Percentiles rank a stretch among this genome's conserved stretches.
Conservation (phyloP, 1,140 invertebrate species). For the Dryas iulia region DNA sequence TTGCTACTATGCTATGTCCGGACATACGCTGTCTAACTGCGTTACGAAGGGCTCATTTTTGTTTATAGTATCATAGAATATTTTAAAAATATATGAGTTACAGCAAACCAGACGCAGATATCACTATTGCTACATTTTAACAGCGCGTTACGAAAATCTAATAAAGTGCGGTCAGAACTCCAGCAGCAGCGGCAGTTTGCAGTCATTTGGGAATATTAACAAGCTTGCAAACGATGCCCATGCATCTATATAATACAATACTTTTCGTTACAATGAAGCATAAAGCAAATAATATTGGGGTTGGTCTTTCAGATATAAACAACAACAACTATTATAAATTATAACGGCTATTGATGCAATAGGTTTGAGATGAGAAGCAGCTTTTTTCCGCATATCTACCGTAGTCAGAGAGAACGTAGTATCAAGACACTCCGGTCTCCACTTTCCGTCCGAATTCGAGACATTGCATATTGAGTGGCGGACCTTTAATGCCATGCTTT, state of each 20-base stretch:
- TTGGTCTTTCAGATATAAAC: background rate
- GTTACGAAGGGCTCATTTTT: no score
- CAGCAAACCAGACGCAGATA: background rate
- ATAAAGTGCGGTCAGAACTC: background rate
- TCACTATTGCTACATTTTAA: background rate
- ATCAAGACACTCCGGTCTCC: no score
- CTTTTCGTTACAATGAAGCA: background rate
- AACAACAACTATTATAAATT: background rate
- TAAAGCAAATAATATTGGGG: background rate
- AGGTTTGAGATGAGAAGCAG: no score
- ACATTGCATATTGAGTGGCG: no score
- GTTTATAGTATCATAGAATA: background rate
- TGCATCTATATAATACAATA: background rate
- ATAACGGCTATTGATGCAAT: no score
- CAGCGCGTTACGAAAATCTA: background rate
- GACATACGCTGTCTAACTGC: no score
- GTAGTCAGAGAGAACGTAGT: no score
- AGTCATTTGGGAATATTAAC: background rate
- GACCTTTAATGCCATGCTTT: no score
- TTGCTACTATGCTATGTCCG: no score
- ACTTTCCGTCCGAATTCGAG: no score
- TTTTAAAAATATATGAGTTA: background rate
- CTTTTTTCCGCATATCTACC: no score
- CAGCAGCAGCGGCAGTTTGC: background rate
- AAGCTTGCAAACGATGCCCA: background rate